Percentiles rank a stretch among this genome's conserved stretches.
Conservation (phyloP, 2,113 vertebrate genomes). For the Centropristis striata region DNA sequence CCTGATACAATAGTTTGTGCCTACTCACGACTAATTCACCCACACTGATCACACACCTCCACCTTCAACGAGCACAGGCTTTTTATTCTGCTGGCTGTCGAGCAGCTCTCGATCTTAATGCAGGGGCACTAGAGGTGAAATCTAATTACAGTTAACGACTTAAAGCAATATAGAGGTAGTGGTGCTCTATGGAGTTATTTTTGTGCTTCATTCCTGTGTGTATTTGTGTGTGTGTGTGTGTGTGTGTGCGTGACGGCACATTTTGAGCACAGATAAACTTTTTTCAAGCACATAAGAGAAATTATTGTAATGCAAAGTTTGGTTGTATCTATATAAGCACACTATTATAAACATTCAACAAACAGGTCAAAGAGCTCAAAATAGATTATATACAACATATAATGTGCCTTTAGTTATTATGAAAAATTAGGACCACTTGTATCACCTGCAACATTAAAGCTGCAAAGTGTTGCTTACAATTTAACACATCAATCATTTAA, state of each 20-base stretch:
- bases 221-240: too few relatives aligned
- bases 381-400: too few relatives aligned
- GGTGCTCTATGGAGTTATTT: neutral
- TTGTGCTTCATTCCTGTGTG: neutral
- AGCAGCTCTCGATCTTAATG: neutral
- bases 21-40: too few relatives aligned
- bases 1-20: too few relatives aligned
- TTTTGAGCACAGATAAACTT: neutral
- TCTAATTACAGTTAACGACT: neutral
- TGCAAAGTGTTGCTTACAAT: neutral
- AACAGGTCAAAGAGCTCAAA: too few relatives aligned
- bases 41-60: too few relatives aligned
- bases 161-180: neutral
- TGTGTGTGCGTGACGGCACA: neutral
- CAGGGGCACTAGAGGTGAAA: neutral
- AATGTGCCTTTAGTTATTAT: neutral
- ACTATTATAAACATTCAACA: neutral
- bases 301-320: too few relatives aligned
- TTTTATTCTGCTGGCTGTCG: too few relatives aligned
- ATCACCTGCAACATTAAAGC: neutral
- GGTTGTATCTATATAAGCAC: neutral
- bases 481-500: neutral
- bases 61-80: too few relatives aligned
- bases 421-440: neutral
- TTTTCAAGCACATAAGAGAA: neutral